Evolutionary conservation across 2,113 vertebrate genomes (phyloP).

Genomic region (Pituophis catenifer): DNA sequence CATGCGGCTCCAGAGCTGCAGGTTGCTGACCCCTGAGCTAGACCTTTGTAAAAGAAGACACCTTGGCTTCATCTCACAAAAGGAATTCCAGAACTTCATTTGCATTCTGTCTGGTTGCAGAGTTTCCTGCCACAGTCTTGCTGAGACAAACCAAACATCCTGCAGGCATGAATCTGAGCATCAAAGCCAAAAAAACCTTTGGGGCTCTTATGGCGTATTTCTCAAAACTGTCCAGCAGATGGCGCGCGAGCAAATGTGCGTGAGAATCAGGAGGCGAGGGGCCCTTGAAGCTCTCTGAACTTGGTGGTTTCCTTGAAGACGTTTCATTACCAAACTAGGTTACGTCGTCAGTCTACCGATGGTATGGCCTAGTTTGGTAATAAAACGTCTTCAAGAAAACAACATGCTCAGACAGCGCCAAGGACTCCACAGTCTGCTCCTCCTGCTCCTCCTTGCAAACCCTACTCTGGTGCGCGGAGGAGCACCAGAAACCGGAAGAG

Average conservation of each 20-base stretch:
- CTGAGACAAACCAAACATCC: background rate
- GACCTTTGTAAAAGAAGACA: background rate
- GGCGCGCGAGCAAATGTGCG: constrained; percentile 34
- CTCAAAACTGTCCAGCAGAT: constrained; percentile 47
- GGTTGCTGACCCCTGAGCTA: background rate
- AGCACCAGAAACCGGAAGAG: no score
- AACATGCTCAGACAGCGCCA: no score
- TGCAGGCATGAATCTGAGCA: background rate
- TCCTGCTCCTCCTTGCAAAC: no score
- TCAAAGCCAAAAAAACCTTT: background rate
- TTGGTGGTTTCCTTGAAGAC: background rate
- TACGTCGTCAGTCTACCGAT: background rate
- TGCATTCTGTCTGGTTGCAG: background rate
- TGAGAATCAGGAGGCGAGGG: background rate
- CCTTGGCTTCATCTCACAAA: background rate
- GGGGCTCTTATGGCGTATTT: background rate
- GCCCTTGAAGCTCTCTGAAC: background rate
- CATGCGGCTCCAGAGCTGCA: no score
- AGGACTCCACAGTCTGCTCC: no score
- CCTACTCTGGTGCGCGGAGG: no score
- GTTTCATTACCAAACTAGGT: background rate
- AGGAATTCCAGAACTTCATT: background rate
- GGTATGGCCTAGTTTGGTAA: background rate
- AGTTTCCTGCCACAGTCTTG: background rate
- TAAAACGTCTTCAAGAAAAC: background rate